phyloP scores from a whole-genome alignment of 2,888 invertebrate genomes.

The Pinctada fucata region DNA sequence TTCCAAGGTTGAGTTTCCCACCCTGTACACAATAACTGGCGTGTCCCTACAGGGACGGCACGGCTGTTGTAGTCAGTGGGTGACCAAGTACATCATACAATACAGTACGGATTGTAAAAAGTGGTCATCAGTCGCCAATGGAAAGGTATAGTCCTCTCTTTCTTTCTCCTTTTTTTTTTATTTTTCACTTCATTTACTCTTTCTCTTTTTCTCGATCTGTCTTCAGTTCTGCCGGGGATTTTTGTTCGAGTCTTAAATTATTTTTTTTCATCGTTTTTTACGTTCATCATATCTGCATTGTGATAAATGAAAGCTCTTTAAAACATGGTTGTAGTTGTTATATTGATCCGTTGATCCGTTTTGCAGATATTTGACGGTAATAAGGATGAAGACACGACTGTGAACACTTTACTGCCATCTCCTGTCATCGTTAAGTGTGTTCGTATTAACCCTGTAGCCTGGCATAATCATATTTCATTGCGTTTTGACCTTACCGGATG shows the following conservation, averaged over 20 bases:
- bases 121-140: background rate
- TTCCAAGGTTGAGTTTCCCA: slow-evolving; percentile 25
- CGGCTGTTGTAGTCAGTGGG: background rate
- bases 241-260: no score
- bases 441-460: slow-evolving; percentile 3
- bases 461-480: slow-evolving; percentile 17
- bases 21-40: background rate
- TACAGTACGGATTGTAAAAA: background rate
- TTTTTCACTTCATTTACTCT: no score
- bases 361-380: slow-evolving; percentile 16
- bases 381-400: slow-evolving; percentile 16
- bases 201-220: no score
- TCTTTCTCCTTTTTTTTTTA: no score
- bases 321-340: no score
- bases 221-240: no score
- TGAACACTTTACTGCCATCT: background rate
- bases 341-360: no score
- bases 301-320: no score
- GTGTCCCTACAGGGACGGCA: slow-evolving; percentile 9
- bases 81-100: background rate
- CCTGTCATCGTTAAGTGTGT: slow-evolving; percentile 11
- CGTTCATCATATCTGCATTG: no score
- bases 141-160: background rate
- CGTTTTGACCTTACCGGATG: slow-evolving; percentile 15
- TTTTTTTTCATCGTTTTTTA: no score